These are phyloP conservation scores for Crocuta crocuta DNA, from an alignment of 2,113 vertebrate genomes.

Conservation along the genomic window DNA sequence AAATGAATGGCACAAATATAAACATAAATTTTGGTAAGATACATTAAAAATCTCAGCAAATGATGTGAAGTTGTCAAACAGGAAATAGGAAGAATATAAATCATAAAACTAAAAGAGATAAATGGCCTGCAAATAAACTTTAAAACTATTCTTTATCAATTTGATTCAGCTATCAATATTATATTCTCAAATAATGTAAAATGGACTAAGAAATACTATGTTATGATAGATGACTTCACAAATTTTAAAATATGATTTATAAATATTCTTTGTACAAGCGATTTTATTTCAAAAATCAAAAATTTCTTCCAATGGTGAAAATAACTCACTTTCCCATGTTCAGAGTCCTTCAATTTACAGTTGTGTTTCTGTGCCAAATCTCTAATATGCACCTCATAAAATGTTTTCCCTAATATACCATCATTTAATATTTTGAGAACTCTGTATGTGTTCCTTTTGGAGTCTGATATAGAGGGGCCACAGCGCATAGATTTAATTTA, in stretches of 20 bases:
- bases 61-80: not conserved
- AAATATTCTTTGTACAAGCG: not conserved
- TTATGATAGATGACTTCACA: not conserved
- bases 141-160: not conserved
- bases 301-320: not conserved
- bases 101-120: not conserved
- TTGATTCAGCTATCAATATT: not conserved
- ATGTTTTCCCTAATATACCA: not conserved
- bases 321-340: not conserved
- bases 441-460: not conserved
- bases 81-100: constrained; percentile 14
- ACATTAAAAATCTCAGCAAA: not conserved
- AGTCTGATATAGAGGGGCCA: not conserved
- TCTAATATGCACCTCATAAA: not conserved
- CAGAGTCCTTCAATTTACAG: not conserved
- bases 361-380: not conserved
- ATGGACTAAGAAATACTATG: not conserved
- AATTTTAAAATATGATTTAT: not conserved
- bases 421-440: not conserved
- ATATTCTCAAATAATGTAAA: not conserved
- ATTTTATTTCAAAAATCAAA: not conserved
- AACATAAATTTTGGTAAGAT: not conserved
- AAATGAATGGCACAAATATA: not conserved
- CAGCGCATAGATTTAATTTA: not conserved
- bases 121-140: not conserved